phyloP scores from a whole-genome alignment of 2,113 vertebrate genomes.

The Euleptes europaea region DNA sequence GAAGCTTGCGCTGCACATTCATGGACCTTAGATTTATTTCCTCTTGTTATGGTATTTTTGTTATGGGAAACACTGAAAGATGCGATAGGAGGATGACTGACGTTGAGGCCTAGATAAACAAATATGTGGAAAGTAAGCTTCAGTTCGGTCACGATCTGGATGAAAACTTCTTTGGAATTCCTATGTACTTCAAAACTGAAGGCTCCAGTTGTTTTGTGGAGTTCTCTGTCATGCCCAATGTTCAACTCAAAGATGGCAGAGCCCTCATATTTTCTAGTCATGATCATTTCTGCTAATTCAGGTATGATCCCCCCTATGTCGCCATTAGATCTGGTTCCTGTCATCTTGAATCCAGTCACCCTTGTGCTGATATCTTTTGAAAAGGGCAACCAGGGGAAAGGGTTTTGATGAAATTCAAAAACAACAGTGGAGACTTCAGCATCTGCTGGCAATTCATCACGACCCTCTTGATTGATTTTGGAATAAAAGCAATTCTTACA shows the following conservation, averaged over 20 bases:
- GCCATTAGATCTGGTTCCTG: not conserved
- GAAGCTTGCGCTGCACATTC: conserved; percentile 48
- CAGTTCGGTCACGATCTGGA: conserved; percentile 71
- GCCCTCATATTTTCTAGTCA: conserved; percentile 57
- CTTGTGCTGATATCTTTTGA: conserved; percentile 36
- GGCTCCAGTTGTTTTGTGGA: conserved; percentile 42
- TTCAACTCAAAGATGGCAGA: conserved; percentile 37
- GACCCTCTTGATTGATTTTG: not conserved
- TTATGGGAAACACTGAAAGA: conserved; percentile 54
- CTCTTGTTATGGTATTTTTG: conserved; percentile 1
- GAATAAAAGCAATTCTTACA: conserved; percentile 62
- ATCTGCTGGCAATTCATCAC: accelerated
- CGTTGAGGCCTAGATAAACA: conserved; percentile 46
- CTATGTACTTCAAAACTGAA: conserved; percentile 62
- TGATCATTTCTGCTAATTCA: conserved; percentile 50
- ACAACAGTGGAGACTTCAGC: conserved; percentile 56
- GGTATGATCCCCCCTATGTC: conserved; percentile 6
- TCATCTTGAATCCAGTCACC: conserved; percentile 68
- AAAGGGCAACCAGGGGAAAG: conserved; percentile 70
- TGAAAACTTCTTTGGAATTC: conserved; percentile 35
- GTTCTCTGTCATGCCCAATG: conserved; percentile 41
- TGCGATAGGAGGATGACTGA: conserved; percentile 34
- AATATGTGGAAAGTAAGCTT: conserved; percentile 49
- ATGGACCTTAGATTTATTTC: not conserved
- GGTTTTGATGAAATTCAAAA: conserved; percentile 69